Conservation (phyloP, 1,140 invertebrate species). For the Panulirus ornatus region DNA sequence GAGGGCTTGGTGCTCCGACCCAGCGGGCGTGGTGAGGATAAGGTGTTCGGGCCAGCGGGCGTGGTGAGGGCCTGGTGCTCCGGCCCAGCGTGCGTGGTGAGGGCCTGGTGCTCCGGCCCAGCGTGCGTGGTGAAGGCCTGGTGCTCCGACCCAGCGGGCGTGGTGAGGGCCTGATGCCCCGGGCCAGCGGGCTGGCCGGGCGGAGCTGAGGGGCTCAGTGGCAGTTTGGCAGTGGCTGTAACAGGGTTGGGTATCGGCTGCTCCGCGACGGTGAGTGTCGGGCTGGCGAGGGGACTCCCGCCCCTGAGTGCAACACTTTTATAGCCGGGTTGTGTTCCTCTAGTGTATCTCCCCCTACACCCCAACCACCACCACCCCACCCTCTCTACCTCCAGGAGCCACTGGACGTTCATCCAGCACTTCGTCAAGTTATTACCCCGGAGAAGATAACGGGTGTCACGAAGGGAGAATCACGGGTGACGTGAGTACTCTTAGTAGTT, state of each 20-base stretch:
- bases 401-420: neutral
- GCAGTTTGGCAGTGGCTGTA: slow-evolving; percentile 51
- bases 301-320: neutral
- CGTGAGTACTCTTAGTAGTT: too few relatives aligned
- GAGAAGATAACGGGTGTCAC: neutral
- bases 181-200: neutral
- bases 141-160: neutral
- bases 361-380: neutral
- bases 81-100: too few relatives aligned
- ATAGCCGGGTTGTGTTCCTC: neutral
- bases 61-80: too few relatives aligned
- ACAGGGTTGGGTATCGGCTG: slow-evolving; percentile 35
- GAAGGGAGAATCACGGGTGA: neutral
- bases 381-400: neutral
- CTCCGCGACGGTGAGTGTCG: slow-evolving; percentile 44
- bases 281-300: neutral
- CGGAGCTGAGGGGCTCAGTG: slow-evolving; percentile 26
- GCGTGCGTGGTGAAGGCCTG: too few relatives aligned
- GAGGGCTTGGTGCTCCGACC: too few relatives aligned
- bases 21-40: too few relatives aligned
- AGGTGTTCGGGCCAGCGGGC: too few relatives aligned
- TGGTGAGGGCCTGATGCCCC: neutral
- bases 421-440: neutral
- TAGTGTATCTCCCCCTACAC: neutral
- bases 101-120: too few relatives aligned